Conservation (phyloP, 2,113 vertebrate species). For the Perognathus longimembris region DNA sequence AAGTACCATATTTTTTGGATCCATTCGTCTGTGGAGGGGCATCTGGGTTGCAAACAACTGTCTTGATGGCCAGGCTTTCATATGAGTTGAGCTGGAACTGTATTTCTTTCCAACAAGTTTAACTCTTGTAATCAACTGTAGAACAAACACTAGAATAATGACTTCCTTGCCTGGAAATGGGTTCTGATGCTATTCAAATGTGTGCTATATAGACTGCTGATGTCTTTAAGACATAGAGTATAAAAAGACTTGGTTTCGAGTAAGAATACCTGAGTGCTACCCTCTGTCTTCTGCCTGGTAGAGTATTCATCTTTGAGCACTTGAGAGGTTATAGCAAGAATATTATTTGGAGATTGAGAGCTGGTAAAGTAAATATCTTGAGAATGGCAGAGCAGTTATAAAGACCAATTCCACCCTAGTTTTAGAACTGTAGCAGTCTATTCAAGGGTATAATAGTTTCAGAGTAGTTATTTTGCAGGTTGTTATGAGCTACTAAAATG, state of each 20-base stretch:
- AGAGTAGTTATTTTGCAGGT: slow-evolving; percentile 11
- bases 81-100: slow-evolving; percentile 30
- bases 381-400: slow-evolving; percentile 2
- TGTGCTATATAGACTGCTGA: background rate
- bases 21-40: too few relatives aligned
- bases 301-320: slow-evolving; percentile 39
- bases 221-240: slow-evolving; percentile 41
- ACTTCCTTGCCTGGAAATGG: slow-evolving; percentile 53
- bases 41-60: background rate
- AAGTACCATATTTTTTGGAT: too few relatives aligned
- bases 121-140: slow-evolving; percentile 40
- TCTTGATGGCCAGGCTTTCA: slow-evolving; percentile 31
- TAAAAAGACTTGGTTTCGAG: slow-evolving; percentile 34
- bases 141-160: slow-evolving; percentile 47
- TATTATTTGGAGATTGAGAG: slow-evolving; percentile 28
- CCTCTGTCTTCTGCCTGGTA: background rate
- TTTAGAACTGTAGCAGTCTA: slow-evolving; percentile 26
- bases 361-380: slow-evolving; percentile 15
- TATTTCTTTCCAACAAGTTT: slow-evolving; percentile 64
- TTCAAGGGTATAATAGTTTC: background rate
- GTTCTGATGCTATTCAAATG: slow-evolving; percentile 22
- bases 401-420: background rate
- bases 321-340: background rate
- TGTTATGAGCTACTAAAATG: slow-evolving; percentile 32
- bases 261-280: slow-evolving; percentile 30